phyloP scores from a whole-genome alignment of 2,888 invertebrate species.

The Imbricaverruca yamaguchii region DNA sequence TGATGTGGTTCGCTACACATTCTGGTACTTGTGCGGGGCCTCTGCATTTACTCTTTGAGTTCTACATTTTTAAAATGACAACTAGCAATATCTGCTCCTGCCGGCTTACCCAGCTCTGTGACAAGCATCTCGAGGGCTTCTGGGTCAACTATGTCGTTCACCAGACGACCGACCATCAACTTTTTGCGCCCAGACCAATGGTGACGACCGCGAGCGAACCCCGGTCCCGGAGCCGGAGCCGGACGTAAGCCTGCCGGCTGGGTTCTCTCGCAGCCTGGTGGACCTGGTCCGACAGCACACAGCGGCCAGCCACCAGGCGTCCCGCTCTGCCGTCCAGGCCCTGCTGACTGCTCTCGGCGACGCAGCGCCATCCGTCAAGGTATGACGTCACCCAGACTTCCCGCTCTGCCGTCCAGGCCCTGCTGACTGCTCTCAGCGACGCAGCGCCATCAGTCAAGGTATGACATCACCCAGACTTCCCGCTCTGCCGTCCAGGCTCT shows the following conservation, averaged over 20 bases:
- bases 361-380: not conserved
- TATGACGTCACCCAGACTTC: not conserved
- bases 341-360: not conserved
- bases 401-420: not conserved
- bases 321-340: not conserved
- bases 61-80: too few species aligned
- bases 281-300: constrained; percentile 10
- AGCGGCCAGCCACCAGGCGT: not conserved
- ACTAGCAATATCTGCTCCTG: too few species aligned
- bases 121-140: too few species aligned
- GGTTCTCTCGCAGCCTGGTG: not conserved
- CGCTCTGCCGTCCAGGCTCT: not conserved
- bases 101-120: too few species aligned
- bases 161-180: too few species aligned
- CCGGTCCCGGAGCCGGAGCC: not conserved
- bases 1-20: too few species aligned
- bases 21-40: too few species aligned
- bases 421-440: not conserved
- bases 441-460: not conserved
- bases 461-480: not conserved
- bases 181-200: not conserved
- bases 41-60: too few species aligned
- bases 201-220: not conserved
- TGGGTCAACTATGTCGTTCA: too few species aligned
- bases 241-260: not conserved